phyloP scores from a whole-genome alignment of 2,113 vertebrate genomes.

The Brachyhypopomus gauderio region DNA sequence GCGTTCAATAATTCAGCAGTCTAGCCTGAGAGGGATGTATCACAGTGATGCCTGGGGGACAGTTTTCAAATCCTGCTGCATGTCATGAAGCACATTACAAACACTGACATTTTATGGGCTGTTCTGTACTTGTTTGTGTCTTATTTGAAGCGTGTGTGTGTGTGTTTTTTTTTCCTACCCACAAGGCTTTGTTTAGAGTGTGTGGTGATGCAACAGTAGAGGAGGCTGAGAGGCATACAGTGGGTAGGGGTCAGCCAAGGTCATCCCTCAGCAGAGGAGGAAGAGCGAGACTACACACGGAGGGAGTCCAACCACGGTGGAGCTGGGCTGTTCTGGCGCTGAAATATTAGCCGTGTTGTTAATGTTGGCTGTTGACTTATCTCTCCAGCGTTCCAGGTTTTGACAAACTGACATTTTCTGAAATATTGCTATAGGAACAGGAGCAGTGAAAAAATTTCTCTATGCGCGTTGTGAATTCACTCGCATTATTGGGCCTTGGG shows the following conservation, averaged over 20 bases:
- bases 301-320: constrained; percentile 18
- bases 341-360: constrained; percentile 44
- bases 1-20: neutral
- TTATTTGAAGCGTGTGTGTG: neutral
- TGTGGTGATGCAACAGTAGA: constrained; percentile 11
- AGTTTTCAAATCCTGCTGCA: too few species aligned
- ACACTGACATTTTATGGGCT: neutral
- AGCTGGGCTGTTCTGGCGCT: constrained; percentile 14
- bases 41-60: too few species aligned
- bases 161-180: neutral
- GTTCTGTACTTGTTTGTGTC: neutral
- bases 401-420: constrained; percentile 44
- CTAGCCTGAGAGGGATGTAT: neutral
- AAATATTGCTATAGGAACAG: neutral
- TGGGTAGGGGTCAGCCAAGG: constrained; percentile 65
- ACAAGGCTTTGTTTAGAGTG: too few species aligned
- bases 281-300: constrained; percentile 29
- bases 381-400: constrained; percentile 17
- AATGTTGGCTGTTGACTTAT: constrained; percentile 29
- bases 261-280: constrained; percentile 48
- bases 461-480: neutral
- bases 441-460: constrained; percentile 31
- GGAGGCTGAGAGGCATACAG: constrained; percentile 53
- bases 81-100: neutral
- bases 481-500: neutral